phyloP scores from a whole-genome alignment of 2,113 vertebrate species.

The Ondatra zibethicus region DNA sequence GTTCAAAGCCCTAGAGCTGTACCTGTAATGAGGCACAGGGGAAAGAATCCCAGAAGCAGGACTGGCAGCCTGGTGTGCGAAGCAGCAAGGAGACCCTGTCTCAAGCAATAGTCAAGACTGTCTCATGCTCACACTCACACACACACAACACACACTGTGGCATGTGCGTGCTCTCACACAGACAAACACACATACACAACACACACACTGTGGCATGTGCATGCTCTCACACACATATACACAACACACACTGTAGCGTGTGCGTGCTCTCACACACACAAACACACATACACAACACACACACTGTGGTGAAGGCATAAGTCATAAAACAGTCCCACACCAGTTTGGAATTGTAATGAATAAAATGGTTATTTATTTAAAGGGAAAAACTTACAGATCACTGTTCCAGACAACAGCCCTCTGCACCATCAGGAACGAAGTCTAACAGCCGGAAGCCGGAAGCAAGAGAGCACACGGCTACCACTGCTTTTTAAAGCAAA shows the following conservation, averaged over 20 bases:
- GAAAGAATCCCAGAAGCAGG: background rate
- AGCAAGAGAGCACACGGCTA: too few species aligned
- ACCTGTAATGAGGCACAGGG: background rate
- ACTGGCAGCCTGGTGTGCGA: background rate
- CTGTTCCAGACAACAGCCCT: too few species aligned
- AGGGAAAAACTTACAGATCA: too few species aligned
- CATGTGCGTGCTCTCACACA: background rate
- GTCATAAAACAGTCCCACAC: too few species aligned
- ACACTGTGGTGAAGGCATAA: too few species aligned
- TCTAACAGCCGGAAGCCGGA: too few species aligned
- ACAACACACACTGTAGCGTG: background rate
- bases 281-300: background rate
- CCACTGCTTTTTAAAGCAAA: too few species aligned
- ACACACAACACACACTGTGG: background rate
- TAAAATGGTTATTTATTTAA: too few species aligned
- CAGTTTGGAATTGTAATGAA: too few species aligned
- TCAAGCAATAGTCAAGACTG: background rate
- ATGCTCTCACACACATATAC: background rate
- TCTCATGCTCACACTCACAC: background rate
- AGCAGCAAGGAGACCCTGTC: background rate
- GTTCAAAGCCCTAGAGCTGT: background rate
- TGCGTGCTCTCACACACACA: background rate
- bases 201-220: background rate
- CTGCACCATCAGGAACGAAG: too few species aligned
- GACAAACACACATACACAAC: background rate